Base-by-base conservation (phyloP, 1,140 invertebrate genomes). In the Drosophila pandora region DNA sequence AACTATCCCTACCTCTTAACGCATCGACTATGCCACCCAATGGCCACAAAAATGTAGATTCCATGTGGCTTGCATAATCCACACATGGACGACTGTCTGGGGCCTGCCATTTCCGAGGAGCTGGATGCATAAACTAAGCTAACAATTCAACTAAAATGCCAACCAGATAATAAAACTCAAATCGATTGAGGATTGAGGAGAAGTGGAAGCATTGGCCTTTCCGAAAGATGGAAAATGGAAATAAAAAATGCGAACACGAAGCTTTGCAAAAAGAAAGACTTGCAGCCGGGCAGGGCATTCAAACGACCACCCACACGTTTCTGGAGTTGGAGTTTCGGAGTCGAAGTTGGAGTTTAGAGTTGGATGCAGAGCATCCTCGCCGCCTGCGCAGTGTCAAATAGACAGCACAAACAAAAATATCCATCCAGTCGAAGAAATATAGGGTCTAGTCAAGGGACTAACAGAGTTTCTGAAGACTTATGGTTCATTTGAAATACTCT, bases 81-180 rank as follows among this genome's bases (percentile, higher is more conserved):
- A 58, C 43, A 69, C 67, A 69, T 69, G 62, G 41, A 22, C 25
- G 50, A 22, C 34, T 37, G 34, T 37, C 34, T 37, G 12, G 25
- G 25, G 34, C 34, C 62, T 69, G 67, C 64, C 52, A 69, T 48
- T 69, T 45, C 37, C 39, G 23, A 32, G 30, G 49, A 39, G 43
- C 12, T 23, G 13, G 8, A 21, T 54, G 64, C 78, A 78, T 85
- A 85, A 87, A 87, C 74, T 68, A 70, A 87, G 74, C 69, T 78
- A 82, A 80, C 78, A 87, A 87, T 87, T 87, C 78, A 87, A 87
- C 83, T 87, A 79, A 87, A 87, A 87, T 87, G 82, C 82, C 82
- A 87, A 77, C 83, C 77, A 88, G 82, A 87, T 88, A 87, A 88
- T 88, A 82, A 84, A 84, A 76, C 65, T 73, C 69, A 85, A 85